Percentiles rank a stretch among this genome's conserved stretches.
Evolutionary conservation across 2,113 vertebrate species (phyloP).

Genomic region (Eupsittula cactorum): DNA sequence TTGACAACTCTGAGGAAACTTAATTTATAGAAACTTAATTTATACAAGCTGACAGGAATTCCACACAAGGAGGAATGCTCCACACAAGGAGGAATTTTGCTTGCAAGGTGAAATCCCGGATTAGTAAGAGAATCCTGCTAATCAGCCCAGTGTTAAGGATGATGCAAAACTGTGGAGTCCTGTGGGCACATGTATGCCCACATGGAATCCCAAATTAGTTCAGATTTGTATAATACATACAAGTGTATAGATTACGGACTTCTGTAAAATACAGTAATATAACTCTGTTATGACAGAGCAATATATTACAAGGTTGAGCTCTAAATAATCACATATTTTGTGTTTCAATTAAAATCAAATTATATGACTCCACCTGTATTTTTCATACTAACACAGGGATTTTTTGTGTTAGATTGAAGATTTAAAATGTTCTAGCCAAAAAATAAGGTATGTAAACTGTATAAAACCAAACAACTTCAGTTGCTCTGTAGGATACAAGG

Average conservation of each 20-base stretch:
- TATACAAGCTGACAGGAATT: background rate
- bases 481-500: background rate
- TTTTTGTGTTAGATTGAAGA: background rate
- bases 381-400: background rate
- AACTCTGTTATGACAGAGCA: background rate
- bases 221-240: background rate
- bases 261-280: background rate
- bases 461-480: background rate
- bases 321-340: background rate
- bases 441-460: background rate
- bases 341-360: background rate
- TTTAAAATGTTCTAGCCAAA: background rate
- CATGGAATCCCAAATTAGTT: background rate
- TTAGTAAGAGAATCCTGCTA: background rate
- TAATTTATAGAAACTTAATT: background rate
- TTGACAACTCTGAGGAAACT: background rate
- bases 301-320: background rate
- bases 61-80: background rate
- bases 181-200: background rate
- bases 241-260: background rate
- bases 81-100: background rate
- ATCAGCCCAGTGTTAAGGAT: background rate
- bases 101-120: background rate
- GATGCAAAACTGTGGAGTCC: accelerated
- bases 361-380: background rate